Base-by-base conservation (phyloP, 2,113 vertebrate genomes). In the Proterorhinus semilunaris region DNA sequence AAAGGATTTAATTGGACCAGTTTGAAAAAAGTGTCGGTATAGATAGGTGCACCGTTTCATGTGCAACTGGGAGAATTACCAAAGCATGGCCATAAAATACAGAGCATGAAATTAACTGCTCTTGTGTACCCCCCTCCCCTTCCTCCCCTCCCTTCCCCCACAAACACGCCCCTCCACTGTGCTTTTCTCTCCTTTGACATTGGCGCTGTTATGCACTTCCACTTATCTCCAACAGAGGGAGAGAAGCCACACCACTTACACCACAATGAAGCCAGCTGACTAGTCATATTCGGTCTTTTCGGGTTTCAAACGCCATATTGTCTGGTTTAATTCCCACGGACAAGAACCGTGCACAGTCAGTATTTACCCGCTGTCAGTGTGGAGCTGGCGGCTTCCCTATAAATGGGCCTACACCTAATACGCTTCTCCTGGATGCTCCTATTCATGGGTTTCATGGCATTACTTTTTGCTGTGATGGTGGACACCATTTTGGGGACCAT, bases 21-120 rank as follows among this genome's bases (percentile, higher is more conserved):
- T 58, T 47, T 47, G 46, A 7, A 47, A 47, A 47, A 47, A 36
- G 10, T 53, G 27, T 67, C 44, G n/a, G 15, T 7, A 12, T 47
- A 8, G 11, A 36, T 27, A 46, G 13, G 15, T 54, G 61, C 12
- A 58, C 54, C 5, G 36, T 4, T 72, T 65, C 73, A 75, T 68
- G 64, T 70, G 55, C 52, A 64, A 50, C 68, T 72, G 54, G 43
- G 58, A 68, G 71, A 83, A 82, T 81, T 83, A 84, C 71, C 81
- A 79, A 87, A 78, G 89, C 86, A 74, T 89, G 80, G 87, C 81
- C 72, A 74, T 73, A 84, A 85, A 85, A 83, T 79, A 80, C 88
- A 79, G 77, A 85, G 86, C 85, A 88, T 90, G 86, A 90, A 91
- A 92, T 91, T 86, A 90, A 83, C 83, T 86, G 73, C 58, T 61